Evolutionary conservation across 2,113 vertebrate genomes (phyloP).

Genomic region (Taxidea taxus): DNA sequence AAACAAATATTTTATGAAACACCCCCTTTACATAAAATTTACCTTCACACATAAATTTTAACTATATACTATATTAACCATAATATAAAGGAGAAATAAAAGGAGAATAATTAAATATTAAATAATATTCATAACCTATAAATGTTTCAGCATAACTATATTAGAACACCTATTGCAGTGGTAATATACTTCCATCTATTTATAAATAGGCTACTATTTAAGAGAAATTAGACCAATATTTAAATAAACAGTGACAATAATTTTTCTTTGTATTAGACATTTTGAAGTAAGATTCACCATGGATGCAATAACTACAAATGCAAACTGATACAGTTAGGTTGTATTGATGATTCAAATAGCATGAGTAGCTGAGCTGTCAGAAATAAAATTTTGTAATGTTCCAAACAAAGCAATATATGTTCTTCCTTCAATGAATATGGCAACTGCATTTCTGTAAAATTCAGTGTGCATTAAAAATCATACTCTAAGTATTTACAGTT

Average conservation of each 20-base stretch:
- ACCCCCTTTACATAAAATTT: neutral
- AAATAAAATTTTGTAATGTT: neutral
- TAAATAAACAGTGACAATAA: neutral
- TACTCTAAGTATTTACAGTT: neutral
- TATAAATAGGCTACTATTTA: conserved; percentile 13
- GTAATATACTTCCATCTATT: neutral
- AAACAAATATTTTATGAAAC: neutral
- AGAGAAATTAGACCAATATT: neutral
- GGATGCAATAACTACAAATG: neutral
- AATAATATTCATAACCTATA: neutral
- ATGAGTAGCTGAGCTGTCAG: neutral
- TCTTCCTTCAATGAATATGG: neutral
- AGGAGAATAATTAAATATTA: neutral
- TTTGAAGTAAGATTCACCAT: neutral
- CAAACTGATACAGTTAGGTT: neutral
- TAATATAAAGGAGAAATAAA: neutral
- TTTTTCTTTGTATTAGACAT: neutral
- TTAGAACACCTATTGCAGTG: neutral
- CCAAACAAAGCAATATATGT: neutral
- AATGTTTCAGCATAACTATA: neutral
- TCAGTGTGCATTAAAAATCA: neutral
- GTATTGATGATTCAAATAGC: neutral
- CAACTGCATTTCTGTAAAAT: neutral
- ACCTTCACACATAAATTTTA: neutral
- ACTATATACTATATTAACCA: neutral